phyloP scores from a whole-genome alignment of 2,797 vertebrate species.

The Argentina silus region DNA sequence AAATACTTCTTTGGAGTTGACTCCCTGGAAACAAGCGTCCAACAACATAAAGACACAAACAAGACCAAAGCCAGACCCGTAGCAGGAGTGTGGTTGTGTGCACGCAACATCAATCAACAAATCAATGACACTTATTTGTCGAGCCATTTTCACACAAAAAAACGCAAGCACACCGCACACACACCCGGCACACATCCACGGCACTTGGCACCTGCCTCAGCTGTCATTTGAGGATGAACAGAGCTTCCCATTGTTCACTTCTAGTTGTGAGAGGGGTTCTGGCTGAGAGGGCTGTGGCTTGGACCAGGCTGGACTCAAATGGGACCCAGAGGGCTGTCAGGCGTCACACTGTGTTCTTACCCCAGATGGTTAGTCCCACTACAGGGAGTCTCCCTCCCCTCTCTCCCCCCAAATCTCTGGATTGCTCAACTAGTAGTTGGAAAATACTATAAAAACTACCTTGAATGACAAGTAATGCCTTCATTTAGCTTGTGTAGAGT shows the following conservation, averaged over 20 bases:
- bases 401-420: neutral
- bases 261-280: neutral
- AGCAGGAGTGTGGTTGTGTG: no score
- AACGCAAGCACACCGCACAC: no score
- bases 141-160: no score
- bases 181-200: no score
- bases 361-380: neutral
- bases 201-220: neutral
- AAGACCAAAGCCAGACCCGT: no score
- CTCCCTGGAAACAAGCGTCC: no score
- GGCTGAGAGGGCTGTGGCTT: neutral
- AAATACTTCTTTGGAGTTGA: no score
- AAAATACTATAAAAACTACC: no score
- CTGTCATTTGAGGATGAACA: neutral
- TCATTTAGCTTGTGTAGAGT: neutral
- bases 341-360: slow-evolving; percentile 9
- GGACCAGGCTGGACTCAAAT: neutral
- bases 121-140: no score
- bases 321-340: neutral
- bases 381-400: neutral
- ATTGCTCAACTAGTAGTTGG: neutral
- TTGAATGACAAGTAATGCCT: no score
- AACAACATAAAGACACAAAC: no score
- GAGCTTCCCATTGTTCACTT: neutral
- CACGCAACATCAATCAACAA: no score